Percentiles rank a stretch among this genome's conserved stretches.
Evolutionary conservation across 37 sponge, comb jelly and placozoan species (phyloP).

Genomic region (Corticium candelabrum): DNA sequence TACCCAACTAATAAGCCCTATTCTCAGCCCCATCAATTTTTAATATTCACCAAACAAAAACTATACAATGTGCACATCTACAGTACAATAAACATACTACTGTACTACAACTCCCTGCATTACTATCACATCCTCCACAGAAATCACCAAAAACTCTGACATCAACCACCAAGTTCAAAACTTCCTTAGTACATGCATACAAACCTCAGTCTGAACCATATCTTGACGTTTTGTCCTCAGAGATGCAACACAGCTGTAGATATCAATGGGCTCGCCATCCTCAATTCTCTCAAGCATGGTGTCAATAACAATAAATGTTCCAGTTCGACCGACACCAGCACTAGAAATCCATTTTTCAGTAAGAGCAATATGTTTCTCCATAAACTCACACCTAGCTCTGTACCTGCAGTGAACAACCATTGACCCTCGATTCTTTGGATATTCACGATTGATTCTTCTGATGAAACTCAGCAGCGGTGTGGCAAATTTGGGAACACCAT

Average conservation of each 20-base stretch:
- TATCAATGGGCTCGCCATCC: constrained; percentile 33
- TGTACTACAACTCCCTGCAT: background rate
- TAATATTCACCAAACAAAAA: too few species aligned
- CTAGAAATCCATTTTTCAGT: constrained; percentile 10
- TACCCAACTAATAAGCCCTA: too few species aligned
- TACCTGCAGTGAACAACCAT: constrained; percentile 56
- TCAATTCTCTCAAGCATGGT: constrained; percentile 41
- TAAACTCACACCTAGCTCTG: background rate
- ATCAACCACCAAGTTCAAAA: background rate
- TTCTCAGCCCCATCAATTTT: too few species aligned
- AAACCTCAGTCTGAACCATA: too few species aligned
- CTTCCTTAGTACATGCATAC: constrained; percentile 42
- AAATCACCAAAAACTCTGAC: background rate
- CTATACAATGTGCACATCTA: too few species aligned
- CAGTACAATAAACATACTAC: background rate
- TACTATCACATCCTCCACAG: too few species aligned
- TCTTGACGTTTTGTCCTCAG: constrained; percentile 39
- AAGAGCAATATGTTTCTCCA: background rate
- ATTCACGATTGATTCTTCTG: constrained; percentile 15
- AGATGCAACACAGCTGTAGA: constrained; percentile 29
- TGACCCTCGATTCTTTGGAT: constrained; percentile 1
- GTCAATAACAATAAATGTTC: constrained; percentile 53
- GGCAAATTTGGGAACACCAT: constrained; percentile 24
- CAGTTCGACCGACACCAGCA: constrained; percentile 77
- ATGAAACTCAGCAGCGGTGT: constrained; percentile 19